phyloP scores from a whole-genome alignment of 1,140 invertebrate genomes.

The Platyscapa corneri region DNA sequence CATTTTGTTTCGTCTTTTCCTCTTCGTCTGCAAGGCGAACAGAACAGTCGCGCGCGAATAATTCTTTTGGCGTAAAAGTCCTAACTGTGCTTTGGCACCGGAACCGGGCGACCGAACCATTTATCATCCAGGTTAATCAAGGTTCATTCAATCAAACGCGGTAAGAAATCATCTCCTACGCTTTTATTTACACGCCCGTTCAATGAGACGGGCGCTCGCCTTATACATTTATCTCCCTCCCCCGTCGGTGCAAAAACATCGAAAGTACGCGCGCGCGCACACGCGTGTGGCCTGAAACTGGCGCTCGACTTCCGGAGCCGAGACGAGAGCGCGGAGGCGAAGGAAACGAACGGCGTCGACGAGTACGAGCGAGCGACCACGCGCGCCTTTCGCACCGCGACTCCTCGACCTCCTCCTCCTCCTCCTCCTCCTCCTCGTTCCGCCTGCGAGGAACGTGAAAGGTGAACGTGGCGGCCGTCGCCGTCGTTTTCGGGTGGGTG shows the following conservation, averaged over 20 bases:
- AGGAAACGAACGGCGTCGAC: not conserved
- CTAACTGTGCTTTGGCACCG: not conserved
- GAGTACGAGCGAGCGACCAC: slow-evolving; percentile 5
- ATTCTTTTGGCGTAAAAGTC: not conserved
- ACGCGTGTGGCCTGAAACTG: not conserved
- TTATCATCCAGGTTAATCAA: slow-evolving; percentile 8
- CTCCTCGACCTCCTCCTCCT: not conserved
- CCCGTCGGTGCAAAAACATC: not conserved
- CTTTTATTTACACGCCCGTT: not conserved
- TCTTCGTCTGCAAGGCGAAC: too few relatives aligned
- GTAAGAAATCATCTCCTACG: slow-evolving; percentile 17
- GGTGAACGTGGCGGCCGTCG: not conserved
- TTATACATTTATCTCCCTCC: not conserved
- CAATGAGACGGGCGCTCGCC: not conserved
- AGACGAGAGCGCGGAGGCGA: slow-evolving; percentile 11
- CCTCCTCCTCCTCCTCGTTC: not conserved
- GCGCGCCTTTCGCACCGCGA: slow-evolving; percentile 28
- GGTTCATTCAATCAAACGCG: not conserved
- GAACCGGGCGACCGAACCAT: not conserved
- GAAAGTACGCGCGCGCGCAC: not conserved
- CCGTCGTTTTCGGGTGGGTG: slow-evolving; percentile 24
- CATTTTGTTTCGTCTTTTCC: too few relatives aligned
- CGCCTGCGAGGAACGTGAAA: not conserved
- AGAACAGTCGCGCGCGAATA: not conserved
- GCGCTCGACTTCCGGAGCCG: slow-evolving; percentile 23